Percentiles rank a stretch among this genome's conserved stretches.
These are phyloP conservation scores for Urocolius indicus DNA, from an alignment of 2,113 vertebrate genomes.

Conservation along the genomic window DNA sequence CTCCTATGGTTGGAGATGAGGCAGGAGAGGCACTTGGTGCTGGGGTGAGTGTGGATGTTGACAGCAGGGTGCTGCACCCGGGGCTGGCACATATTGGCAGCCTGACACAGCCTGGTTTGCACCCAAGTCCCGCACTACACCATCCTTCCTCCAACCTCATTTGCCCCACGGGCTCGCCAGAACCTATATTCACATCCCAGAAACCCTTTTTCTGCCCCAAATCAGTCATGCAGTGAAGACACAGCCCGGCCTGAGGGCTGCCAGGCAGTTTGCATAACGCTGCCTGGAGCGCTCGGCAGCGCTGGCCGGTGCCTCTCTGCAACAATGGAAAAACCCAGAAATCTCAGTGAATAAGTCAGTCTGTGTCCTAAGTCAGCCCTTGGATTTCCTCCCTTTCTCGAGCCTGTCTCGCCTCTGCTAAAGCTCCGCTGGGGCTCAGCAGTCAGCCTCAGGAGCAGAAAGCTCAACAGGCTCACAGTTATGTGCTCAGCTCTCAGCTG, in stretches of 20 bases:
- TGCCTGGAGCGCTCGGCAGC: neutral
- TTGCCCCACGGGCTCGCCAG: neutral
- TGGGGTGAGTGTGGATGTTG: neutral
- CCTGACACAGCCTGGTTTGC: neutral
- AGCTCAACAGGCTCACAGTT: constrained; percentile 70
- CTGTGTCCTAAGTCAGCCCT: constrained; percentile 70
- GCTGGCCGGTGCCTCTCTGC: constrained; percentile 10
- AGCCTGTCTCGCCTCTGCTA: constrained; percentile 52
- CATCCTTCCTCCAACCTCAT: accelerated
- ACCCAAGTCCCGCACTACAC: neutral
- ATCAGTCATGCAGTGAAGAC: neutral
- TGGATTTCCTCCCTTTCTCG: constrained; percentile 70
- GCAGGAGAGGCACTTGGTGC: neutral
- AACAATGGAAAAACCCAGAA: constrained; percentile 78
- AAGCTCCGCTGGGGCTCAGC: constrained; percentile 24
- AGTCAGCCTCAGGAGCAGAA: constrained; percentile 22
- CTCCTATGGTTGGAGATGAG: neutral
- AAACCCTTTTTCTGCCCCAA: neutral
- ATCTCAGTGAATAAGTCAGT: constrained; percentile 24
- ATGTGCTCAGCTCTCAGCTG: constrained; percentile 31
- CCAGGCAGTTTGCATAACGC: constrained; percentile 45
- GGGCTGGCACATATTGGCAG: neutral
- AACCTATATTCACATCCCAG: neutral
- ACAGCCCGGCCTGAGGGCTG: neutral
- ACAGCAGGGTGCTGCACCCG: neutral